Conservation (phyloP, 2,797 vertebrate genomes). For the Benthosema pterotum region DNA sequence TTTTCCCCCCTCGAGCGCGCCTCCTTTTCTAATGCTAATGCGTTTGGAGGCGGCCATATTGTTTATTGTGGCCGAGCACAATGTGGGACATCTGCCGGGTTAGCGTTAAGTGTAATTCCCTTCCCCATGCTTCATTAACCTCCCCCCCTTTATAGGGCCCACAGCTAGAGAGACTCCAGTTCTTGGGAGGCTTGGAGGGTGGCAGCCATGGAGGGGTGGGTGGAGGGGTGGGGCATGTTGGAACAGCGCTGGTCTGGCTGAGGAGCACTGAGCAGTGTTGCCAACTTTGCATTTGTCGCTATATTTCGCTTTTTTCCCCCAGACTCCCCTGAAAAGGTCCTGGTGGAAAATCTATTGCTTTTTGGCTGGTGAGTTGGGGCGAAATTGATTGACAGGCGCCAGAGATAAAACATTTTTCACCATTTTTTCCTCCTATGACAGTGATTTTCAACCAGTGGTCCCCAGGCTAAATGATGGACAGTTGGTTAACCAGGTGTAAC, state of each 20-base stretch:
- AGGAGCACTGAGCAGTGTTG: slow-evolving; percentile 59
- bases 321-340: too few species aligned
- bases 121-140: slow-evolving; percentile 89
- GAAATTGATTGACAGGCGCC: too few species aligned
- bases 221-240: slow-evolving; percentile 40
- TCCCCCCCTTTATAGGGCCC: slow-evolving; percentile 85
- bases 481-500: too few species aligned
- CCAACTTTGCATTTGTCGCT: too few species aligned
- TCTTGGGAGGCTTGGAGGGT: slow-evolving; percentile 65
- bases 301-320: too few species aligned
- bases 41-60: slow-evolving; percentile 81
- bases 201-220: slow-evolving; percentile 46
- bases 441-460: too few species aligned
- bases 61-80: slow-evolving; percentile 83
- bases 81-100: slow-evolving; percentile 85
- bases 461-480: too few species aligned
- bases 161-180: slow-evolving; percentile 86
- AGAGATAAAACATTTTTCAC: too few species aligned
- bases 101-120: slow-evolving; percentile 86
- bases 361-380: too few species aligned
- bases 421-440: too few species aligned
- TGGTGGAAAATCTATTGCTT: too few species aligned
- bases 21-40: slow-evolving; percentile 84
- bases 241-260: slow-evolving; percentile 59
- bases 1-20: slow-evolving; percentile 77